Evolutionary conservation across 2,888 invertebrate genomes (phyloP).

Genomic region (Nomada fucata): DNA sequence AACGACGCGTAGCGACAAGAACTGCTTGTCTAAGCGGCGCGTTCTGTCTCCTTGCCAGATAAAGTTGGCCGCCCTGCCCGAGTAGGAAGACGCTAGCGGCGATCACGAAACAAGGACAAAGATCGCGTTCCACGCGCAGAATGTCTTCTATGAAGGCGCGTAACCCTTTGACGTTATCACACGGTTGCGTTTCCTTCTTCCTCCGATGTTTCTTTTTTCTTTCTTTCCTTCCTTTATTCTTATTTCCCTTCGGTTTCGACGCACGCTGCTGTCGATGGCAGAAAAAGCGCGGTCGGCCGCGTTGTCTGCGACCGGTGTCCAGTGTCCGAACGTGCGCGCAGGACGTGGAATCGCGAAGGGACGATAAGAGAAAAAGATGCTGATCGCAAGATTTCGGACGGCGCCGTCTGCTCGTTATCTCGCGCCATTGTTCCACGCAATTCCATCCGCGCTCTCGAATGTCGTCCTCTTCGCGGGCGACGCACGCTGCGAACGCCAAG

Average conservation of each 20-base stretch:
- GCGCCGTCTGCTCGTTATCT: constrained; percentile 62
- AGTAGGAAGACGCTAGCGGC: background rate
- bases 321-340: constrained; percentile 64
- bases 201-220: background rate
- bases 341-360: constrained; percentile 34
- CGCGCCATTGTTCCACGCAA: constrained; percentile 40
- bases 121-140: background rate
- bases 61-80: constrained; percentile 1
- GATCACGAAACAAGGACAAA: background rate
- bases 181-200: background rate
- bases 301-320: constrained; percentile 59
- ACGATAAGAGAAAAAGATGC: constrained; percentile 63
- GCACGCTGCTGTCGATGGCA: constrained; percentile 41
- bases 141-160: background rate
- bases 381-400: constrained; percentile 64
- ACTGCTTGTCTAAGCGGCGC: constrained; percentile 46
- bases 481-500: background rate
- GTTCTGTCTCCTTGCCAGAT: constrained; percentile 31
- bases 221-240: no score
- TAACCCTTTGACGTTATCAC: no score
- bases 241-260: background rate
- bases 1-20: constrained; percentile 49
- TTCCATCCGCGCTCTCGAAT: constrained; percentile 21
- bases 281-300: constrained; percentile 32
- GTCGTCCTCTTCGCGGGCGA: background rate